phyloP scores from a whole-genome alignment of 2,888 invertebrate genomes.

The Drosophila barbarae region DNA sequence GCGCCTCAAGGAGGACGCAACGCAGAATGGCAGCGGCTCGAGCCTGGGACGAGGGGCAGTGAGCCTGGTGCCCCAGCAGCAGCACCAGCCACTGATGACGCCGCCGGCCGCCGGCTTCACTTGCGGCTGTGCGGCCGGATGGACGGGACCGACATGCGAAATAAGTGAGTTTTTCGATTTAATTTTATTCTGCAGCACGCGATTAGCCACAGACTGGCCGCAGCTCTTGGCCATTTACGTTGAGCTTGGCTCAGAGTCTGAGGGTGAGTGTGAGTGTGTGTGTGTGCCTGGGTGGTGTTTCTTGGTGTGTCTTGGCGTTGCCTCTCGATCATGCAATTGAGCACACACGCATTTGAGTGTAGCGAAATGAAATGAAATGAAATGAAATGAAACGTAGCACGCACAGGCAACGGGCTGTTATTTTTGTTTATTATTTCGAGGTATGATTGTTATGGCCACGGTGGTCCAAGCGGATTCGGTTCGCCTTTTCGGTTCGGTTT shows the following conservation, averaged over 20 bases:
- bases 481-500: slow-evolving; percentile 66
- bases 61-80: slow-evolving; percentile 23
- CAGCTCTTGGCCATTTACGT: slow-evolving; percentile 25
- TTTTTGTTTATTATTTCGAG: slow-evolving; percentile 17
- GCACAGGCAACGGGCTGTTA: slow-evolving; percentile 51
- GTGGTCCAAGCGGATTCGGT: slow-evolving; percentile 65
- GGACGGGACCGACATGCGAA: slow-evolving; percentile 90
- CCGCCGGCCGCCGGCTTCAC: slow-evolving; percentile 82
- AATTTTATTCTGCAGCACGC: slow-evolving; percentile 73
- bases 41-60: neutral
- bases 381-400: slow-evolving; percentile 74
- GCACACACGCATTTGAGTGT: slow-evolving; percentile 74
- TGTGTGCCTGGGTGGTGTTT: slow-evolving; percentile 30
- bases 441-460: slow-evolving; percentile 48
- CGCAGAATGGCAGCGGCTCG: slow-evolving; percentile 49
- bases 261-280: slow-evolving; percentile 3
- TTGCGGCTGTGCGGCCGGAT: slow-evolving; percentile 91
- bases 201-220: slow-evolving; percentile 68
- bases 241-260: neutral
- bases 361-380: slow-evolving; percentile 72
- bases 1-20: slow-evolving; percentile 52
- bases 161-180: slow-evolving; percentile 82
- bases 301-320: slow-evolving; percentile 20
- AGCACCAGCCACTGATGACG: slow-evolving; percentile 56
- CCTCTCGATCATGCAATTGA: slow-evolving; percentile 72